phyloP scores from a whole-genome alignment of 2,888 invertebrate species.

The Odontocolon sp. region DNA sequence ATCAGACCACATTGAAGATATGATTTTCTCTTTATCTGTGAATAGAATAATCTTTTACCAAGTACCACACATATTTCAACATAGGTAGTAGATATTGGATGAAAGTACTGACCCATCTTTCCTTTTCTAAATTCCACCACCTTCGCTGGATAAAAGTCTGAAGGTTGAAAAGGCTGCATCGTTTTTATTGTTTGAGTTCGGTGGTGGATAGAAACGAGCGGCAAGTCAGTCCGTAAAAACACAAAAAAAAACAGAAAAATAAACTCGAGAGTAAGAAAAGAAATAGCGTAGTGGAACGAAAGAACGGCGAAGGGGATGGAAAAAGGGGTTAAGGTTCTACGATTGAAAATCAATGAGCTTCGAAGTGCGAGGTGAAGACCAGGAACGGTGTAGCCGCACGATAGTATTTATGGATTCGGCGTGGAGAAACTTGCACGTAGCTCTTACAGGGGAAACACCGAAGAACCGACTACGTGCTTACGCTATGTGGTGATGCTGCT shows the following conservation, averaged over 20 bases:
- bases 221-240: slow-evolving; percentile 34
- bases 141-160: background rate
- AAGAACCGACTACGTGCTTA: slow-evolving; percentile 48
- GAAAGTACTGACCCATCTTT: no score
- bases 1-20: background rate
- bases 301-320: background rate
- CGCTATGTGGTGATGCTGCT: slow-evolving; percentile 23
- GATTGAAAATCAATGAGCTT: slow-evolving; percentile 74
- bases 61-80: background rate
- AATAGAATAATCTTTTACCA: slow-evolving; percentile 28
- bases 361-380: slow-evolving; percentile 63
- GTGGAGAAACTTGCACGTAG: slow-evolving; percentile 53
- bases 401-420: slow-evolving; percentile 58
- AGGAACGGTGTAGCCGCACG: slow-evolving; percentile 18
- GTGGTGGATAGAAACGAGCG: slow-evolving; percentile 15
- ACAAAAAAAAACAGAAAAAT: background rate
- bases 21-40: slow-evolving; percentile 10
- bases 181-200: slow-evolving; percentile 46
- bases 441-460: slow-evolving; percentile 7
- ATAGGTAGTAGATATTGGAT: no score
- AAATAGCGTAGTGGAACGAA: slow-evolving; percentile 32
- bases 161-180: slow-evolving; percentile 1
- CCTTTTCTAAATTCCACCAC: background rate
- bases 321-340: slow-evolving; percentile 3
- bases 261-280: background rate